Conservation (phyloP, 2,888 invertebrate species). For the Dolichopus griseipennis region DNA sequence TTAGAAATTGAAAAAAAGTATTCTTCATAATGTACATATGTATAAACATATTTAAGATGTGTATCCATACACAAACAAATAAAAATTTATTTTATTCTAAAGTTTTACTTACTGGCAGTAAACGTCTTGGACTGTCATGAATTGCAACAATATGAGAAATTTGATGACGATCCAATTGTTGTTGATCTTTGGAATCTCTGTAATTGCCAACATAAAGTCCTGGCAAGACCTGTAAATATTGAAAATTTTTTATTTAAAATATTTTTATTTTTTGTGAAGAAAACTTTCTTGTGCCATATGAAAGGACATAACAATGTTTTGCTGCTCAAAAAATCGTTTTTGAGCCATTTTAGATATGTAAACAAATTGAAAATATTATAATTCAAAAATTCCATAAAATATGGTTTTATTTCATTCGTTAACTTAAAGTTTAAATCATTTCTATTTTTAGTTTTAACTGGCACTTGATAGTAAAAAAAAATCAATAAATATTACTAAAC, state of each 20-base stretch:
- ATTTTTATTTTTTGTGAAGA: neutral
- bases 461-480: no score
- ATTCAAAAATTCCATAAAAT: no score
- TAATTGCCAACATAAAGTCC: slow-evolving; percentile 94
- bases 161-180: slow-evolving; percentile 78
- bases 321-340: neutral
- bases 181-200: slow-evolving; percentile 86
- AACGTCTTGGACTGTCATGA: slow-evolving; percentile 84
- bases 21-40: neutral
- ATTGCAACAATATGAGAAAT: slow-evolving; percentile 94
- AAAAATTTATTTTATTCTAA: neutral
- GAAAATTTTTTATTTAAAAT: neutral
- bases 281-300: slow-evolving; percentile 33
- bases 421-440: no score
- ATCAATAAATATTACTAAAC: no score
- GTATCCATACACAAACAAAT: neutral
- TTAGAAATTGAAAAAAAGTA: no score
- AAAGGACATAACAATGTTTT: slow-evolving; percentile 28
- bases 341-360: neutral
- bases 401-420: no score
- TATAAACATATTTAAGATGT: neutral
- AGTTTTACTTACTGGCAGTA: slow-evolving; percentile 66
- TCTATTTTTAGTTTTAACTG: no score
- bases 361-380: no score
- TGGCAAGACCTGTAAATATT: slow-evolving; percentile 65